A percentile compares a stretch with the other conserved stretches of the same genome.
Evolutionary conservation across 2,888 invertebrate species (phyloP).

Genomic region (Hyalella azteca): DNA sequence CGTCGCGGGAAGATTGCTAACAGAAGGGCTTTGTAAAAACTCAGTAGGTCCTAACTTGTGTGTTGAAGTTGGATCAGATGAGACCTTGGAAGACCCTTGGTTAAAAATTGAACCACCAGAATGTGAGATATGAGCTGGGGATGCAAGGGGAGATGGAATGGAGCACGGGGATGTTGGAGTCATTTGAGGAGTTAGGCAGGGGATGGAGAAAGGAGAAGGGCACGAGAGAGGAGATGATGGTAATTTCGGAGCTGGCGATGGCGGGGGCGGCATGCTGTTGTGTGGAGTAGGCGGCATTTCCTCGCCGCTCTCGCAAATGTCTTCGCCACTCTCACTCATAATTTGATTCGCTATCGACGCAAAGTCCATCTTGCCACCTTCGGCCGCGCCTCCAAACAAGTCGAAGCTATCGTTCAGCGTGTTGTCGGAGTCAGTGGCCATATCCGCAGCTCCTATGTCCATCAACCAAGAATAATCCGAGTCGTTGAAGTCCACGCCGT

Average conservation of each 20-base stretch:
- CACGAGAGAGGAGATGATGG: constrained; percentile 58
- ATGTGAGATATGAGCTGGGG: constrained; percentile 48
- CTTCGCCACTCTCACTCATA: constrained; percentile 35
- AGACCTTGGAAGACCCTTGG: constrained; percentile 40
- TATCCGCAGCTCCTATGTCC: constrained; percentile 45
- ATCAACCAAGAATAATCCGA: constrained; percentile 56
- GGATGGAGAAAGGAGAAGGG: constrained; percentile 51
- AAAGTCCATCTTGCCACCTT: constrained; percentile 37
- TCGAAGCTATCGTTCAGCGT: constrained; percentile 29
- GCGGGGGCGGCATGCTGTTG: constrained; percentile 54
- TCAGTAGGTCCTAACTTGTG: no score
- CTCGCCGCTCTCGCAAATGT: constrained; percentile 18
- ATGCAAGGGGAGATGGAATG: constrained; percentile 52
- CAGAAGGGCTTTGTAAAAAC: neutral
- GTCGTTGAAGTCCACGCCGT: constrained; percentile 55
- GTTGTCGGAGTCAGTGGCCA: constrained; percentile 21
- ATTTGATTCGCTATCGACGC: constrained; percentile 38
- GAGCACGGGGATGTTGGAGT: constrained; percentile 50
- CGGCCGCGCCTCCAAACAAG: neutral
- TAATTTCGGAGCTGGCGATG: constrained; percentile 55
- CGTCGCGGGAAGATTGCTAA: neutral
- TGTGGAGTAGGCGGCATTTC: neutral
- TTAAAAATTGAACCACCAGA: constrained; percentile 41
- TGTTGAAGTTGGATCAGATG: constrained; percentile 43
- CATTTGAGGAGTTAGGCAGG: constrained; percentile 51